Evolutionary conservation across 1,140 invertebrate genomes (phyloP).

Genomic region (Idris sp.): DNA sequence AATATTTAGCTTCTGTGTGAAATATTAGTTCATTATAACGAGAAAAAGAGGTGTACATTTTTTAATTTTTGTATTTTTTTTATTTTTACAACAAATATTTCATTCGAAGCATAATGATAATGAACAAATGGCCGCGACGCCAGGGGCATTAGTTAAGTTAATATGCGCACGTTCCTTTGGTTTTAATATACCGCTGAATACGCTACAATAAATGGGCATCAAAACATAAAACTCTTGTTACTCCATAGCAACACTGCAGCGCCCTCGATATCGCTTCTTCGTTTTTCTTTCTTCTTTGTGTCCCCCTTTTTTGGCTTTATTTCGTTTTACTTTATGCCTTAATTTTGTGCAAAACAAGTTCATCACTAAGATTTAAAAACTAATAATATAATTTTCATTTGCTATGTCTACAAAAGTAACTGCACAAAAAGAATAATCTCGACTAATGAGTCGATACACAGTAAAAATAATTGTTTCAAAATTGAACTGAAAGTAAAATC

Average conservation of each 20-base stretch:
- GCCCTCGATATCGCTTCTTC: not conserved
- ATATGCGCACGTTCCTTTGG: constrained; percentile 31
- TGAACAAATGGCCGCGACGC: constrained; percentile 25
- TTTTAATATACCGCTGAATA: constrained; percentile 14
- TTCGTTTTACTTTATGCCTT: constrained; percentile 1
- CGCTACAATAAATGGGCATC: constrained; percentile 27
- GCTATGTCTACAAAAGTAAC: constrained; percentile 57
- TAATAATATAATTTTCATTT: constrained; percentile 56
- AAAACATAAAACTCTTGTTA: constrained; percentile 39
- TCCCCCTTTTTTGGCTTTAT: not conserved
- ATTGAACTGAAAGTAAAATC: constrained; percentile 13
- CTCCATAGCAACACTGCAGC: no score
- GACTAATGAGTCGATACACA: constrained; percentile 61
- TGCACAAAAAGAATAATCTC: constrained; percentile 63
- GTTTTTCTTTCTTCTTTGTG: constrained; percentile 1
- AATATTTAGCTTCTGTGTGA: constrained; percentile 4
- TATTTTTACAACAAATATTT: constrained; percentile 23
- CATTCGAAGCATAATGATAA: constrained; percentile 18
- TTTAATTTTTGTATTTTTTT: no score
- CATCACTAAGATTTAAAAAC: constrained; percentile 48
- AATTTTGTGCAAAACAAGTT: constrained; percentile 32
- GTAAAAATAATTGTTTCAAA: constrained; percentile 26
- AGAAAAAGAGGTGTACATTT: constrained; percentile 3
- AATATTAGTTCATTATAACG: constrained; percentile 27
- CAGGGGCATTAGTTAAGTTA: constrained; percentile 32